A percentile compares a stretch with the other conserved stretches of the same genome.
These are phyloP conservation scores for Tethya wilhelma DNA, from an alignment of 37 sponge, comb jelly and placozoan genomes.

Conservation along the genomic window DNA sequence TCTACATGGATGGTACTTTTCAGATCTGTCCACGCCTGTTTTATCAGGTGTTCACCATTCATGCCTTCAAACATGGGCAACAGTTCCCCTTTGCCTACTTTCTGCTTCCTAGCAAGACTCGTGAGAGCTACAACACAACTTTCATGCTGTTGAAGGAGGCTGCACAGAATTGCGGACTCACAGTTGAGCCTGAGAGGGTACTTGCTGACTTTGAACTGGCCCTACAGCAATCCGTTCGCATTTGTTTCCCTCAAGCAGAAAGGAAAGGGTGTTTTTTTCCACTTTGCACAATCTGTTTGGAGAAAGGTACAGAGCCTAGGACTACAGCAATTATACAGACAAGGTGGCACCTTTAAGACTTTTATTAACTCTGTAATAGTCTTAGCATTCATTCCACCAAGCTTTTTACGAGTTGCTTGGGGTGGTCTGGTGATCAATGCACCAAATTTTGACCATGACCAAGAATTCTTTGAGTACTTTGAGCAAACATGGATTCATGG, in stretches of 20 bases:
- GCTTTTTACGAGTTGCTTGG: too few relatives aligned
- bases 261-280: background rate
- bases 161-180: background rate
- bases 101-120: background rate
- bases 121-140: background rate
- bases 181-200: background rate
- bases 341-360: background rate
- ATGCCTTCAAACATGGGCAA: background rate
- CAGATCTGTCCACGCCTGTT: background rate
- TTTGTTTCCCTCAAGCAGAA: background rate
- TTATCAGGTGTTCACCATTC: background rate
- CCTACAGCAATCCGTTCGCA: background rate
- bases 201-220: background rate
- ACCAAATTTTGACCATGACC: too few relatives aligned
- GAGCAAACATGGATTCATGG: too few relatives aligned
- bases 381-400: background rate
- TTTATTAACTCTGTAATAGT: background rate
- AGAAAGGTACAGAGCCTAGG: background rate
- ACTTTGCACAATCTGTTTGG: background rate
- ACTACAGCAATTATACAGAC: background rate
- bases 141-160: background rate
- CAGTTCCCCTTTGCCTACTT: background rate
- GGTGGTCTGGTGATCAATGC: too few relatives aligned
- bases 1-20: conserved; percentile 13
- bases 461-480: too few relatives aligned